These are phyloP conservation scores for Pristis pectinata DNA, from an alignment of 2,797 vertebrate genomes.

Conservation along the genomic window DNA sequence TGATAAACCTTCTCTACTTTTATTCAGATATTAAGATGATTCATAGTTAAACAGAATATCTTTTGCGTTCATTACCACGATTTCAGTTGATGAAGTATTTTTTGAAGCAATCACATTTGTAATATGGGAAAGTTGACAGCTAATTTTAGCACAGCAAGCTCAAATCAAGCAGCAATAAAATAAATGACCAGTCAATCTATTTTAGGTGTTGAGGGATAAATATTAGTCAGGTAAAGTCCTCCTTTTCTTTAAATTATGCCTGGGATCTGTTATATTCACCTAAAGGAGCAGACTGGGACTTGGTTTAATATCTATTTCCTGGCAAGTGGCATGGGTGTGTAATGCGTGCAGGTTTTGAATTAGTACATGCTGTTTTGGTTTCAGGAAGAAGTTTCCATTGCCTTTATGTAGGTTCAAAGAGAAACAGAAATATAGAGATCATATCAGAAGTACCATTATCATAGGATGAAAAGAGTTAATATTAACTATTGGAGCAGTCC, in stretches of 20 bases:
- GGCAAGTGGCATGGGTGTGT: neutral
- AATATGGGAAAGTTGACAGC: neutral
- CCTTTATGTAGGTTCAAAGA: neutral
- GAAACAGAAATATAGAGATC: neutral
- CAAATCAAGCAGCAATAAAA: neutral
- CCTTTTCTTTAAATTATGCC: neutral
- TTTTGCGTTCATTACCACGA: neutral
- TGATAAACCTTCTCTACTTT: neutral
- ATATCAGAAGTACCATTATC: neutral
- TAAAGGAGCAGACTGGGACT: neutral
- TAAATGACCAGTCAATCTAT: neutral
- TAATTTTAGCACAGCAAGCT: neutral
- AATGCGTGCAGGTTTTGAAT: neutral
- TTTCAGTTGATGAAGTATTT: too few species aligned
- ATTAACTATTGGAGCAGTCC: neutral
- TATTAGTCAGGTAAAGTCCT: neutral
- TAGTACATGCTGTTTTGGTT: neutral
- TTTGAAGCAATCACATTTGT: neutral
- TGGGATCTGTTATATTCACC: neutral
- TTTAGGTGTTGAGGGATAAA: neutral
- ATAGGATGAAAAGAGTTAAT: neutral
- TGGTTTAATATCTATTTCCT: too few species aligned
- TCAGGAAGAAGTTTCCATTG: neutral
- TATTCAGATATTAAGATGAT: neutral
- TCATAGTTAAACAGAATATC: neutral